Conservation (phyloP, 2,888 invertebrate genomes). For the Drosophila mettleri region DNA sequence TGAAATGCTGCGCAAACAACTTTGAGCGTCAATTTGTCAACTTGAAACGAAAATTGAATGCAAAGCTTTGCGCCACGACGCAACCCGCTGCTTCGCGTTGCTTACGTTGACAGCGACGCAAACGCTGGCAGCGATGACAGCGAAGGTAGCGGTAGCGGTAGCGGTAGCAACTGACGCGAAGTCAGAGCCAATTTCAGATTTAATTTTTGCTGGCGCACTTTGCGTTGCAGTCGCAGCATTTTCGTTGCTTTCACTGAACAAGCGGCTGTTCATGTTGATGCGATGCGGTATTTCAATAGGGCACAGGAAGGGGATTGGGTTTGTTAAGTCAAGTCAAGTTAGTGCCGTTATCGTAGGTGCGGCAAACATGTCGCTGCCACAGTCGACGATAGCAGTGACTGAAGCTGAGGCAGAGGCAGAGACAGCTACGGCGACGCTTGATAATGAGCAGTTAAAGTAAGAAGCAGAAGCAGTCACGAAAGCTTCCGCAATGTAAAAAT, state of each 20-base stretch:
- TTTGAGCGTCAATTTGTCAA: conserved; percentile 81
- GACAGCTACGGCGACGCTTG: conserved; percentile 56
- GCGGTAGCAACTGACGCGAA: conserved; percentile 57
- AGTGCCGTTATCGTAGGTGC: conserved; percentile 79
- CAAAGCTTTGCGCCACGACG: conserved; percentile 64
- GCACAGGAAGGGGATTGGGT: conserved; percentile 40
- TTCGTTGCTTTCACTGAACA: conserved; percentile 59
- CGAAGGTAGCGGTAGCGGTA: conserved; percentile 43
- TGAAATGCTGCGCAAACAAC: conserved; percentile 80
- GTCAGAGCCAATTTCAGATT: conserved; percentile 58
- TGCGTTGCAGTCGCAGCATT: conserved; percentile 48
- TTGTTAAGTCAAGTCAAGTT: conserved; percentile 62
- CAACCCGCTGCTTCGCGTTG: conserved; percentile 34
- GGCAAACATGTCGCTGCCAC: conserved; percentile 68
- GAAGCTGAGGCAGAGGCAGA: conserved; percentile 20
- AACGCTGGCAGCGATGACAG: conserved; percentile 29
- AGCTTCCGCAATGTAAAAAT: conserved; percentile 75
- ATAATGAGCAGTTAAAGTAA: conserved; percentile 74
- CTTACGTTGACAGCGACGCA: conserved; percentile 47
- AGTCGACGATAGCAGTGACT: conserved; percentile 27
- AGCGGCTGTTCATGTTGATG: conserved; percentile 27
- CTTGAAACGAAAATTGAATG: conserved; percentile 79
- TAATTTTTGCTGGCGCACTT: conserved; percentile 44
- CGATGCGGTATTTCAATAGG: conserved; percentile 37
- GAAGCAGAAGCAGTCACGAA: conserved; percentile 53